These are phyloP conservation scores for Neomonachus schauinslandi DNA, from an alignment of 2,113 vertebrate genomes.

Conservation along the genomic window DNA sequence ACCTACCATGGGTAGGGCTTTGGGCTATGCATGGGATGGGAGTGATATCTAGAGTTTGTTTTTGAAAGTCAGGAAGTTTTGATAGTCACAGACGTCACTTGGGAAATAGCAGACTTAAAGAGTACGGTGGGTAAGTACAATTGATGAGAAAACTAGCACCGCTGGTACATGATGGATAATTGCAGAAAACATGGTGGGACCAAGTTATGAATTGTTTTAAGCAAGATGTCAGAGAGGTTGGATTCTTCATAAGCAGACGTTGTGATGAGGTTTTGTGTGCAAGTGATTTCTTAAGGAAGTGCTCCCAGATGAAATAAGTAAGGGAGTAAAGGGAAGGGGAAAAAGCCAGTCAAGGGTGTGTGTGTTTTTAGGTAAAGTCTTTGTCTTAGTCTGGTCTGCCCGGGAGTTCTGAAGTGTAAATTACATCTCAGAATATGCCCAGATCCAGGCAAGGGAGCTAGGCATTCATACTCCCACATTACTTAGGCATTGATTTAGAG, in stretches of 20 bases:
- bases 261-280: neutral
- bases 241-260: neutral
- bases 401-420: neutral
- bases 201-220: neutral
- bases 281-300: constrained; percentile 1
- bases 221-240: neutral
- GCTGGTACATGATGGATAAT: neutral
- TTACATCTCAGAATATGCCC: neutral
- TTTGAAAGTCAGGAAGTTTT: neutral
- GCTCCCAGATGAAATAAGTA: neutral
- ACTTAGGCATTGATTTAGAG: neutral
- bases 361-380: neutral
- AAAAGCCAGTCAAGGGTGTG: neutral
- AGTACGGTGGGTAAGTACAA: neutral
- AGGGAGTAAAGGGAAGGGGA: neutral
- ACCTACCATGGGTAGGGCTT: neutral
- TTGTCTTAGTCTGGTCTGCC: neutral
- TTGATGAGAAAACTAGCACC: neutral
- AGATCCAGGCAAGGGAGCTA: neutral
- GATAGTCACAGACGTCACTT: neutral
- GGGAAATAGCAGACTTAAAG: neutral
- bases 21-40: neutral
- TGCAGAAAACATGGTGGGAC: neutral
- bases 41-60: neutral
- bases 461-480: neutral